These are phyloP conservation scores for Cryptomyrus ogoouensis DNA, from an alignment of 2,113 vertebrate species.

Conservation along the genomic window DNA sequence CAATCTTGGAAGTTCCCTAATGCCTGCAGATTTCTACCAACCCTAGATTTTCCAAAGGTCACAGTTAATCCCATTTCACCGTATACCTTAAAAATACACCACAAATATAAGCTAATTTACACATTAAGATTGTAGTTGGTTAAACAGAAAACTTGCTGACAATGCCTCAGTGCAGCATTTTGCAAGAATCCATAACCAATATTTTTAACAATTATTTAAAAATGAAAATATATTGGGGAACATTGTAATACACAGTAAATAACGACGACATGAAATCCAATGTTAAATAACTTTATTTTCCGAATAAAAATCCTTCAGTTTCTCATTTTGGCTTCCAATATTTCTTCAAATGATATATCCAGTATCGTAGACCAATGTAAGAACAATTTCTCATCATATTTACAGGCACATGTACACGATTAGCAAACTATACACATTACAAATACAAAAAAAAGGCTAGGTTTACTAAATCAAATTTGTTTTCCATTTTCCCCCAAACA, in stretches of 20 bases:
- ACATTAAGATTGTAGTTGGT: neutral
- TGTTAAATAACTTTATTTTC: conserved; percentile 67
- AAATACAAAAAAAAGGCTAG: conserved; percentile 48
- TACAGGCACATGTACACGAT: conserved; percentile 64
- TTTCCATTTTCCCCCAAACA: conserved; percentile 25
- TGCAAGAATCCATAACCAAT: neutral
- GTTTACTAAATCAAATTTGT: conserved; percentile 25
- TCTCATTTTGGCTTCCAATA: conserved; percentile 36
- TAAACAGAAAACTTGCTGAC: neutral
- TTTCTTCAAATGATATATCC: conserved; percentile 29
- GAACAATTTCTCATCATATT: conserved; percentile 44
- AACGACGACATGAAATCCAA: conserved; percentile 5
- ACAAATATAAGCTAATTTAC: neutral
- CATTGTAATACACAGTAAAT: neutral
- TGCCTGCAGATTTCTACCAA: neutral
- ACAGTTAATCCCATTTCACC: neutral
- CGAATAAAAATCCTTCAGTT: conserved; percentile 55
- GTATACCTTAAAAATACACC: neutral
- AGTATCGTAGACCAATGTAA: conserved; percentile 32
- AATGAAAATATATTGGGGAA: neutral
- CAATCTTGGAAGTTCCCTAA: neutral
- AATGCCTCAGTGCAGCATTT: neutral
- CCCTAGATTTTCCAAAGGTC: neutral
- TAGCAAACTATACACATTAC: conserved; percentile 61
- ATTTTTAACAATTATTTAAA: neutral